Base-by-base conservation (phyloP, 2,113 vertebrate species). In the Agelaius phoeniceus region DNA sequence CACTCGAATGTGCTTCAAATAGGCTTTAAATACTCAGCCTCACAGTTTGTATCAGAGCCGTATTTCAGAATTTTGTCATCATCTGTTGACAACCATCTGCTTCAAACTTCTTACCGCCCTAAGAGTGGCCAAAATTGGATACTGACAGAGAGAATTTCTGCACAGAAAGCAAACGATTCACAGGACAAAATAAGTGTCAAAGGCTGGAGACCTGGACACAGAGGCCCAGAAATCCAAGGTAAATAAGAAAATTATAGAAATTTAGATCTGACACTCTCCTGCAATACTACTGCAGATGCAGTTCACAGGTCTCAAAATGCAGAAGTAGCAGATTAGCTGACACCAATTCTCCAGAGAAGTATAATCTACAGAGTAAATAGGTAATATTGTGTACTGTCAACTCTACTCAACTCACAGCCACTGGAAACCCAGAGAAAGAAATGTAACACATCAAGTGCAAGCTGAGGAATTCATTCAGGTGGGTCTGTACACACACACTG, bases 81-180 rank as follows among this genome's bases (percentile, higher is more conserved):
- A 77, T 69, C 81, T 89, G 67, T 82, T 95, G 87, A 94, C 78
- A 89, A 48, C 92, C 78, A 95, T 87, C 89, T 94, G 89, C 90
- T 93, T 90, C 62, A 62, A 67, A 63, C 81, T 87, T 74, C 86
- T 85, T 31, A 43, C 27, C 0, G 9, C 59, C 58, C 61, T 73
- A 73, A n/a, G 54, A 61, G 44, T 26, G 55, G n/a, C 59, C 90
- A 71, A 91, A 96, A 95, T 76, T 79, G 59, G 63, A 21, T 87
- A 83, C 5, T 62, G 59, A 95, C 43, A 52, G 61, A 84, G 46
- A 84, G 57, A 37, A 79, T 54, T 92, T 94, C 58, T 87, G 63
- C 79, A 82, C 23, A 71, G 92, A 92, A 94, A 83, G 28, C 55
- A 72, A 95, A 84, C 46, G 22, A 59, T 63, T 89, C 58, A 49